Base-by-base conservation (phyloP, 1,140 invertebrate species). In the Eurosta solidaginis region DNA sequence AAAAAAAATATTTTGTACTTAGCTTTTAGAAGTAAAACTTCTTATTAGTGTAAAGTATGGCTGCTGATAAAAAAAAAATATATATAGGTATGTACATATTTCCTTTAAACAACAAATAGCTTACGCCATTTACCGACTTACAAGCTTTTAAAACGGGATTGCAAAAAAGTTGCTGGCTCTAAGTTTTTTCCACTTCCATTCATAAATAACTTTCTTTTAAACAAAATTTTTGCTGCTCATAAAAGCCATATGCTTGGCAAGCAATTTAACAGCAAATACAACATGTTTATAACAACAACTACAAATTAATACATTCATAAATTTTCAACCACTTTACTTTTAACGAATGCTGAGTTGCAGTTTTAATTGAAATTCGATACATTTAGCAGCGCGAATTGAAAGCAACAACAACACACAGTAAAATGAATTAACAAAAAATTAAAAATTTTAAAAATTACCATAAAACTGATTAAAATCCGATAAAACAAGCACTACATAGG, bases 311-410 rank as follows among this genome's bases (percentile, higher is more conserved):
- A n/a, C n/a, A n/a, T n/a, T n/a, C n/a, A n/a, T n/a, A n/a, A n/a
- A n/a, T n/a, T n/a, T n/a, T n/a, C 59, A 40, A 33, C 54, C 54
- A 10, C 54, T 59, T 59, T 59, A 29, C 50, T 25, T 54, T 17
- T 59, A 29, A 33, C 54, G 10, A 27, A 33, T 59, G 54, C 54
- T 59, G 54, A 17, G 54, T 59, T 59, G 12, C 54, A 59, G 33
- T 59, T 59, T 59, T 59, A 59, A 59, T 59, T 59, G 54, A 59
- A 59, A 59, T 59, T 59, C 54, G 54, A 59, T 59, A 59, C 54
- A 33, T 59, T 14, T n/a, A n/a, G n/a, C 45, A 59, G 14, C 22
- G 27, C 25, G 29, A 29, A 29, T 59, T 59, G 54, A 25, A 59
- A 59, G 54, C 29, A 33, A 33, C n/a, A 27, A 54, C 0, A 54